phyloP scores from a whole-genome alignment of 2,797 vertebrate genomes.

The Australoheros facetus region DNA sequence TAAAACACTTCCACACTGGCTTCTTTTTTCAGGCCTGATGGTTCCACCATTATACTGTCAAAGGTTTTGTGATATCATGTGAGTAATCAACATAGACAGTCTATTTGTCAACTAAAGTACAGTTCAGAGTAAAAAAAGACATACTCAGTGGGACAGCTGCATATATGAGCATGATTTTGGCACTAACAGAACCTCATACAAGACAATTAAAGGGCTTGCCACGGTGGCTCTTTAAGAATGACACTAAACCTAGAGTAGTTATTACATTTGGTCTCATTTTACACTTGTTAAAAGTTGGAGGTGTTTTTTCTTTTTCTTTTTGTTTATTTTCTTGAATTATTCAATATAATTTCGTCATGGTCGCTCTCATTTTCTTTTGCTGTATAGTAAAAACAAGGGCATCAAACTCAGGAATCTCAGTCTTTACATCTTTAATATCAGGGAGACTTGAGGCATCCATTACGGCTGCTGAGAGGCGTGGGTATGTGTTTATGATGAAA shows the following conservation, averaged over 20 bases:
- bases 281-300: neutral
- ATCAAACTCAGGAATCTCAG: neutral
- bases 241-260: neutral
- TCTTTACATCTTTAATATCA: neutral
- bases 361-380: neutral
- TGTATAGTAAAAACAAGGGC: neutral
- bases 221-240: constrained; percentile 3
- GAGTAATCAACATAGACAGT: too few species aligned
- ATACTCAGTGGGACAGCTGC: neutral
- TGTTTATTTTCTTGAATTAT: neutral
- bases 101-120: neutral
- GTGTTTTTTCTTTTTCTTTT: neutral
- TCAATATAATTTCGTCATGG: neutral
- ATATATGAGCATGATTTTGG: neutral
- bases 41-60: too few species aligned
- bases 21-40: too few species aligned
- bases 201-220: neutral
- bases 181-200: neutral
- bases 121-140: neutral
- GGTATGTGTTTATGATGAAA: constrained; percentile 37
- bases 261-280: neutral
- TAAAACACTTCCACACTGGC: too few species aligned
- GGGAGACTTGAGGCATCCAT: constrained; percentile 1
- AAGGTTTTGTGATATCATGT: too few species aligned
- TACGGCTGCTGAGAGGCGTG: constrained; percentile 6